Percentiles rank a stretch among this genome's conserved stretches.
These are phyloP conservation scores for Eumeta japonica DNA, from an alignment of 1,140 invertebrate genomes.

Conservation along the genomic window DNA sequence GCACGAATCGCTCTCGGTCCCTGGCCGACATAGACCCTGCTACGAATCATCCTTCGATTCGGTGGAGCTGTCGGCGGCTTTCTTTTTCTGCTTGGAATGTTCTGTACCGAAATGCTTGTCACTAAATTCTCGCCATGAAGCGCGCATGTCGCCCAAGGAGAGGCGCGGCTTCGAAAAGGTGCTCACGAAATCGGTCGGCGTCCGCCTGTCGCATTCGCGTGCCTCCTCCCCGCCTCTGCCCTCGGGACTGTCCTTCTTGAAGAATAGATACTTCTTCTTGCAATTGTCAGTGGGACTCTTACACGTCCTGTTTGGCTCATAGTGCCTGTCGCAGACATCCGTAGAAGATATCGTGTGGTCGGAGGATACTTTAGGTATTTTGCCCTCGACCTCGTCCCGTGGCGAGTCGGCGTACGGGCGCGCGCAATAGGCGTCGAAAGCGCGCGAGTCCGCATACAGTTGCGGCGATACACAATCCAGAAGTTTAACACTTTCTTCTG, in stretches of 20 bases:
- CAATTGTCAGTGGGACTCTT: neutral
- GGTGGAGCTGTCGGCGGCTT: no score
- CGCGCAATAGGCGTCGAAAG: no score
- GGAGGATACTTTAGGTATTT: slow-evolving; percentile 4
- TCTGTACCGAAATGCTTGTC: slow-evolving; percentile 21
- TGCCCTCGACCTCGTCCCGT: neutral
- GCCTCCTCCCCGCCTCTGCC: neutral
- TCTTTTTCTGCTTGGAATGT: slow-evolving; percentile 23
- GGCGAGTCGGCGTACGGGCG: no score
- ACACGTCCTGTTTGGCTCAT: neutral
- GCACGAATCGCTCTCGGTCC: no score
- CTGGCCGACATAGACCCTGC: no score
- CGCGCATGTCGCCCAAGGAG: slow-evolving; percentile 25
- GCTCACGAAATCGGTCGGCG: no score
- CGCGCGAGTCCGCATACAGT: no score
- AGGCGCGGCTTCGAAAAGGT: slow-evolving; percentile 12
- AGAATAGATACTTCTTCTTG: slow-evolving; percentile 2
- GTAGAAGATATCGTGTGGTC: slow-evolving; percentile 2
- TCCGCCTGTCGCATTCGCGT: neutral
- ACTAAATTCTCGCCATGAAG: slow-evolving; percentile 35
- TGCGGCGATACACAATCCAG: no score
- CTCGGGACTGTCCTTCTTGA: slow-evolving; percentile 1
- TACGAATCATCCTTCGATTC: slow-evolving; percentile 22
- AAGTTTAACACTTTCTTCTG: no score
- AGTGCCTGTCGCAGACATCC: neutral